Percentiles rank a stretch among this genome's conserved stretches.
These are phyloP conservation scores for Fregata magnificens DNA, from an alignment of 2,113 vertebrate species.

Conservation along the genomic window DNA sequence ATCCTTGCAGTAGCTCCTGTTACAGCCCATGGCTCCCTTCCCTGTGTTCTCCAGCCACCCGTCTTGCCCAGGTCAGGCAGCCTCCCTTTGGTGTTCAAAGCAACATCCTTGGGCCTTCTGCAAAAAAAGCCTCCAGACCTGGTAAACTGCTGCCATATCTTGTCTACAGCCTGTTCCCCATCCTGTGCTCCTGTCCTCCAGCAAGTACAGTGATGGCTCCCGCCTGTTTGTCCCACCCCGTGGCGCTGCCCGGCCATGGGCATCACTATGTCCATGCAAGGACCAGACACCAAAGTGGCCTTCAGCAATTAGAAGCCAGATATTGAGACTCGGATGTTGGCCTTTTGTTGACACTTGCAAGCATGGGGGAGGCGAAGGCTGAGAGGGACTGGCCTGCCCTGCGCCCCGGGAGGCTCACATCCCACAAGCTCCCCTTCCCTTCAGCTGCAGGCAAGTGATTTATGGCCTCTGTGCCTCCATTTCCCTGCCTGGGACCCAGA, in stretches of 20 bases:
- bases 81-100: background rate
- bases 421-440: background rate
- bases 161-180: background rate
- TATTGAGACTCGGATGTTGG: background rate
- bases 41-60: background rate
- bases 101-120: background rate
- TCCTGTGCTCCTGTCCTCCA: background rate
- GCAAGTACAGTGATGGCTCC: background rate
- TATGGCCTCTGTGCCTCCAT: background rate
- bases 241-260: background rate
- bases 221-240: rapidly evolving
- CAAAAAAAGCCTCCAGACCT: background rate
- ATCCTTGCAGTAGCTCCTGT: background rate
- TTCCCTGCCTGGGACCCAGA: background rate
- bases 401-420: rapidly evolving
- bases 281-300: background rate
- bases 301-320: background rate
- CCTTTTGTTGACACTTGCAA: background rate
- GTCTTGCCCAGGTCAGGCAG: background rate
- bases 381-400: background rate
- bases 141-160: background rate
- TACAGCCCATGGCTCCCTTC: background rate
- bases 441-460: background rate
- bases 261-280: background rate
- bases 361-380: rapidly evolving